These are phyloP conservation scores for Macrobrachium nipponense DNA, from an alignment of 1,140 invertebrate species.

Conservation along the genomic window DNA sequence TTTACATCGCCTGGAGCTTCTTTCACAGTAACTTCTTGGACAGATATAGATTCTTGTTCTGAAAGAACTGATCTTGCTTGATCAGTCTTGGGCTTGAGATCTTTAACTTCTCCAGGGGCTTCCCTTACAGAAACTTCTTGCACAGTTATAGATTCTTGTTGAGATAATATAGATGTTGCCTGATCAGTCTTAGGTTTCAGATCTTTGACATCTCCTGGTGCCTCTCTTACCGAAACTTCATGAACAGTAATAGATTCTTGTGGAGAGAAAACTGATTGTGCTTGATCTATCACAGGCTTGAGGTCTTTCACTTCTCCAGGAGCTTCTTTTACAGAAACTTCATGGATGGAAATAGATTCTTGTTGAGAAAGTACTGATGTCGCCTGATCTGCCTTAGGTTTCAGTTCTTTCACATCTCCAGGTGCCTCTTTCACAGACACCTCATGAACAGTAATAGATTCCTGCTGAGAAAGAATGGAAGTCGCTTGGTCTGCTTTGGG, in stretches of 20 bases:
- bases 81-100: constrained; percentile 70
- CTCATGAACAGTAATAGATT: constrained; percentile 11
- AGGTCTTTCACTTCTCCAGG: constrained; percentile 37
- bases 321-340: constrained; percentile 40
- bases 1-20: constrained; percentile 29
- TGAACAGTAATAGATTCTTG: neutral
- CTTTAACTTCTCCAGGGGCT: constrained; percentile 68
- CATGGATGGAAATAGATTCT: constrained; percentile 46
- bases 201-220: constrained; percentile 68
- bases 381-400: neutral
- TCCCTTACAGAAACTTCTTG: constrained; percentile 69
- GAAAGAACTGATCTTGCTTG: constrained; percentile 69
- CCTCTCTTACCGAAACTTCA: constrained; percentile 65
- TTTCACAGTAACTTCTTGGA: constrained; percentile 45
- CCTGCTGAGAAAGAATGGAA: neutral
- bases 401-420: constrained; percentile 1
- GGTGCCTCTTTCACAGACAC: constrained; percentile 6
- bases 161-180: constrained; percentile 66
- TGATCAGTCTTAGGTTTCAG: constrained; percentile 65
- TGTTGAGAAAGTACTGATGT: constrained; percentile 1
- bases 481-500: neutral
- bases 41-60: constrained; percentile 11
- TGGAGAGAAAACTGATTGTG: neutral
- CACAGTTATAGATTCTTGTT: constrained; percentile 8
- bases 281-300: constrained; percentile 48